Evolutionary conservation across 2,888 invertebrate genomes (phyloP).

Genomic region (Phorcus lineatus): DNA sequence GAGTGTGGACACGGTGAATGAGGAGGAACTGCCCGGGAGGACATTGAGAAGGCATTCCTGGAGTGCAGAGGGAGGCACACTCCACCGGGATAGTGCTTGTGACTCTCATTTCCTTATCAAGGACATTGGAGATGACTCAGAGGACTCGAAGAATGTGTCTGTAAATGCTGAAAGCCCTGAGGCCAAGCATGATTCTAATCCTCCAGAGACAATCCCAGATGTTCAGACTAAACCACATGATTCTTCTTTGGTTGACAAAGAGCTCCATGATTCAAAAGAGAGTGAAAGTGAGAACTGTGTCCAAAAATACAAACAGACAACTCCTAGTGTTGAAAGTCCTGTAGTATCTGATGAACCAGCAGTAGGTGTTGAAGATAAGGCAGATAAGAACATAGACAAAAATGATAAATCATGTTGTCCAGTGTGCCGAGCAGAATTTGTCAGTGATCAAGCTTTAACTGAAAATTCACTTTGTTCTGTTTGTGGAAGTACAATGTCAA

Average conservation of each 20-base stretch:
- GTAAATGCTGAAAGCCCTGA: too few species aligned
- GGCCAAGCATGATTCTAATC: too few species aligned
- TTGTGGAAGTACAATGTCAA: background rate
- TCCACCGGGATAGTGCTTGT: background rate
- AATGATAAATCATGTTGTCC: too few species aligned
- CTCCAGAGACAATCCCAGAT: too few species aligned
- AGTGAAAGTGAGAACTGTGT: background rate
- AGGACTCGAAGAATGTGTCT: too few species aligned
- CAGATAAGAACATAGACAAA: too few species aligned
- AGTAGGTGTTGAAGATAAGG: background rate
- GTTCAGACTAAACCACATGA: background rate
- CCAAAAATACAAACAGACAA: background rate
- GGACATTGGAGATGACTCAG: too few species aligned
- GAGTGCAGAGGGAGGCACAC: background rate
- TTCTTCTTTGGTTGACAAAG: background rate
- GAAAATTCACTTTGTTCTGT: background rate
- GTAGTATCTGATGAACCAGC: background rate
- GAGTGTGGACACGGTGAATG: background rate
- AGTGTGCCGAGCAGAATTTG: too few species aligned
- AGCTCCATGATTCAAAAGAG: background rate
- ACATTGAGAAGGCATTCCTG: conserved; percentile 8
- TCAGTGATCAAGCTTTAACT: too few species aligned
- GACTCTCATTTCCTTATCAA: too few species aligned
- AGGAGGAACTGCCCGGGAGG: conserved; percentile 1
- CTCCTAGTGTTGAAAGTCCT: background rate